phyloP scores from a whole-genome alignment of 2,113 vertebrate species.

The Meriones unguiculatus region DNA sequence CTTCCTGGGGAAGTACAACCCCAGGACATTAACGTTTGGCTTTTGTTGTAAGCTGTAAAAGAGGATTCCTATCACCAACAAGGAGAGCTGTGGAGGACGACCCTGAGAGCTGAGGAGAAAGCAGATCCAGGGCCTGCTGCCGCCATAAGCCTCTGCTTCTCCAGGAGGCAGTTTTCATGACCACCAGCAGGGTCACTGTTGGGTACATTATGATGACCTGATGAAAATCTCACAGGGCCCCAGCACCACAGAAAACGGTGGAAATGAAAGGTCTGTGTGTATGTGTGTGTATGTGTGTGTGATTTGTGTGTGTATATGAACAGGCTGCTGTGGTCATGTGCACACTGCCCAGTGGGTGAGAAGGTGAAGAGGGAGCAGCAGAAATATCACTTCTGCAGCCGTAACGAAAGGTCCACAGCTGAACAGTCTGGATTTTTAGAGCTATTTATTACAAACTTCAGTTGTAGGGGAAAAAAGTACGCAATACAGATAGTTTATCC shows the following conservation, averaged over 20 bases:
- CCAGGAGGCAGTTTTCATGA: conserved; percentile 40
- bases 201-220: background rate
- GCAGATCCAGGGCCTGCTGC: background rate
- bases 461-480: background rate
- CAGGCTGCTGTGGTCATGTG: fast-evolving
- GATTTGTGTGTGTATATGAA: too few species aligned
- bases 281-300: background rate
- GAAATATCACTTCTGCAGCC: background rate
- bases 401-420: fast-evolving
- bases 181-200: background rate
- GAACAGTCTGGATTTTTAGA: background rate
- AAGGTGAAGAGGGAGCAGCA: background rate
- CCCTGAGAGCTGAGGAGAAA: background rate
- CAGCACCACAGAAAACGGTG: background rate
- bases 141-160: background rate
- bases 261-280: background rate
- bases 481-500: background rate
- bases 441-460: background rate
- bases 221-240: background rate
- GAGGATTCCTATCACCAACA: background rate
- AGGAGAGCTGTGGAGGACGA: background rate
- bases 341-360: background rate
- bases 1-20: background rate
- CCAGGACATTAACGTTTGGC: background rate
- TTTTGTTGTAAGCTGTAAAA: conserved; percentile 37